These are phyloP conservation scores for Acanthaster planci DNA, from an alignment of 35 echinoderm and acorn worm genomes.

Conservation along the genomic window DNA sequence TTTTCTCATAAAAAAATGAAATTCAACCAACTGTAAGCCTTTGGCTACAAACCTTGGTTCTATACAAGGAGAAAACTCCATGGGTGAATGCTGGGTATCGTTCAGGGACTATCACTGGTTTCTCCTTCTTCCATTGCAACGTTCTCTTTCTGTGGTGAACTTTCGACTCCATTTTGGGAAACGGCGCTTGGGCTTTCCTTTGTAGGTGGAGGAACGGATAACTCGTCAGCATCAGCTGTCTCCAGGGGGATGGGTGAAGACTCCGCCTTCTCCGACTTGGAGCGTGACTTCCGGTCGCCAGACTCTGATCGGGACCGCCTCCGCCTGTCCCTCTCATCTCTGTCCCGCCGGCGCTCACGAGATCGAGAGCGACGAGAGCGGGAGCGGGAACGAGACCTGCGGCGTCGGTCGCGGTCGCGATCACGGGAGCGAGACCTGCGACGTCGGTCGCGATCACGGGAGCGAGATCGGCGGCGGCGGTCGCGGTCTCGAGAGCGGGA, in stretches of 20 bases:
- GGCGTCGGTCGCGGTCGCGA: background rate
- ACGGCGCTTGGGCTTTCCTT: background rate
- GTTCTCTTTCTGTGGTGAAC: background rate
- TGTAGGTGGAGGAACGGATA: background rate
- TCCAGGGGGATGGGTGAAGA: background rate
- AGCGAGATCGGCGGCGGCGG: constrained; percentile 28
- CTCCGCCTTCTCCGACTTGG: background rate
- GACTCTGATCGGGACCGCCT: constrained; percentile 46
- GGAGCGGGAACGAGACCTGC: background rate
- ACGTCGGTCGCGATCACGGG: constrained; percentile 38
- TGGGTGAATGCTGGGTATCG: no score
- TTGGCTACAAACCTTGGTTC: no score
- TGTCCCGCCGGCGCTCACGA: constrained; percentile 28
- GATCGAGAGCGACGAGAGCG: constrained; percentile 33
- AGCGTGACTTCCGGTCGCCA: constrained; percentile 11
- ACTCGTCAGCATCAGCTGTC: background rate
- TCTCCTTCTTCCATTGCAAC: background rate
- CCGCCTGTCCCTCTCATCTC: constrained; percentile 25
- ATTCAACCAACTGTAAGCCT: no score
- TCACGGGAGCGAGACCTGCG: background rate
- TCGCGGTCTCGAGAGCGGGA: constrained; percentile 58
- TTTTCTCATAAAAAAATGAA: no score
- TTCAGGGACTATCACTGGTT: constrained; percentile 4
- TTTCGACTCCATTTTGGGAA: background rate
- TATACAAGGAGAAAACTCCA: no score